Base-by-base conservation (phyloP, 2,888 invertebrate species). In the Diabrotica balteata region DNA sequence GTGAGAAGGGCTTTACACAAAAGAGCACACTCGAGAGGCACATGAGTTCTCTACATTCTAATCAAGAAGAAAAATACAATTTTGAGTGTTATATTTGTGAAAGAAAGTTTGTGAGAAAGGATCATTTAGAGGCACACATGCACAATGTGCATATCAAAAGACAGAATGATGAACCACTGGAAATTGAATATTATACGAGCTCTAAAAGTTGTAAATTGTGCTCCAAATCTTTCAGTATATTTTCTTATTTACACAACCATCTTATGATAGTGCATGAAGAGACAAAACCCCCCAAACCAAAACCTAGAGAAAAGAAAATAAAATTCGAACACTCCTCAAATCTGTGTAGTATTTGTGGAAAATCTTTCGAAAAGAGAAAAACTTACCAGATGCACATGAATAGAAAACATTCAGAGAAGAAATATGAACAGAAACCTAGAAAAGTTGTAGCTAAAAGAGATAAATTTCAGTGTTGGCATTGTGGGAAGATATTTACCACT, bases 1-100 rank as follows among this genome's bases (percentile, higher is more conserved):
- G 80, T 59, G 75, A 75, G 58, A 78, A 78, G 68, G 72, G 72
- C 4, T 80, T 79, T 68, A 73, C 77, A 54, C 79, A 79, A 66
- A 76, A 76, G n/a, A 73, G 75, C 51, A 78, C 79, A 59, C 71
- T 79, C 60, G 74, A 75, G 2, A 74, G 77, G 7, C 80, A 80
- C 64, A 76, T 79, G 74, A 74, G 75, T n/a, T 78, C 76, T 10
- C 49, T 59, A 8, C 80, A 80, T 63, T 76, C 76, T n/a, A 78
- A 75, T 51, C 65, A 73, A 75, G 73, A 58, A 67, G 75, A 70
- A 52, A 77, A 76, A 68, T 63, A 72, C 52, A 51, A 58, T 50
- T 72, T 75, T 71, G 60, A 69, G 52, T 80, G 80, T 60, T 65
- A 72, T 10, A 68, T 74, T 42, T 79, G 80, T 47, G 72, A 72